Evolutionary conservation across 2,888 invertebrate species (phyloP), one percentile per base, ranked within the genome.

Genomic region (Xanthorhoe designata): DNA sequence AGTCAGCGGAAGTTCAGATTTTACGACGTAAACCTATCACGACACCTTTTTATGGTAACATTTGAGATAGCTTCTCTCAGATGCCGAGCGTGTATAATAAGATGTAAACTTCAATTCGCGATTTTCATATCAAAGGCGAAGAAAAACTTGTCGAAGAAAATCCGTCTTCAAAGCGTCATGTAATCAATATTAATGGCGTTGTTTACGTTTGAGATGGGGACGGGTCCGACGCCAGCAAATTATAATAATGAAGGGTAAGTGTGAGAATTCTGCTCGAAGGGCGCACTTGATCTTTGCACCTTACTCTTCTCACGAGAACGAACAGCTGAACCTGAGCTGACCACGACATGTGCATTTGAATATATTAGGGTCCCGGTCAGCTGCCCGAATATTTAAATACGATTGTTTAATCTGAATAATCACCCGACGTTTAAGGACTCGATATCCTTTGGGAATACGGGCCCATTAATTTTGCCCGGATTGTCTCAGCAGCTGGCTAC

Each of bases 251-350:
- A 87, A 87, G 90, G 92, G 91, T 87, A 83, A 75, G 87, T 86
- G 91, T 90, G 93, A 90, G 92, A 93, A 91, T 85, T 78, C 81
- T 84, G 87, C 80, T 82, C 84, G 79, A 84, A 87, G 89, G 89
- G 89, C 87, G 87, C 92, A 92, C 92, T 92, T 92, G 92, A 83
- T 89, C 84, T 72, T 88, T 87, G 90, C 92, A 92, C 92, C 90
- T 91, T 88, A 63, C 86, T 80, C 86, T 92, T 93, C 92, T 91
- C 92, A 93, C 91, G 90, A 87, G 79, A 77, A 82, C 82, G 79
- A 86, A 82, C 87, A 87, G 87, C 85, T 86, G 87, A 80, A 78
- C 82, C 86, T 86, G 88, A 80, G 78, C 82, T 89, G 88, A 86
- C 87, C 89, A 80, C 82, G 80, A 79, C 84, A 84, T 86, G 87